Evolutionary conservation across 2,888 invertebrate species (phyloP), one percentile per base, ranked within the genome.

Genomic region (Hanleya hanleyi): DNA sequence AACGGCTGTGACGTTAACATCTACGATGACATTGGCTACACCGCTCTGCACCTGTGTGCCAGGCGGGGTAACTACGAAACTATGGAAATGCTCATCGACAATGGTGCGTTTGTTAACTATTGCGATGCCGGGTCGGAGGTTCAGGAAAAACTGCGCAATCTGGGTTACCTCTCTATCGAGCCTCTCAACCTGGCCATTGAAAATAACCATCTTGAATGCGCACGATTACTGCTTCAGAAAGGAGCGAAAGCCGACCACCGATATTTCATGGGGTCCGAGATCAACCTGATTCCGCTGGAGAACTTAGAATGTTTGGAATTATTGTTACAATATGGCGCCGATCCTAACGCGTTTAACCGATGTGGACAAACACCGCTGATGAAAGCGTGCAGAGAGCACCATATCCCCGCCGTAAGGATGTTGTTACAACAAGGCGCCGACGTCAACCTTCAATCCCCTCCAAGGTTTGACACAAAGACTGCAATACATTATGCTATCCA

Each of bases 241-340:
- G 97, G 97, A 0, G 97, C 97, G 0, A 95, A 96, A 90, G 96
- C 96, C 5, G 96, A 97, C 91, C 96, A 96, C 85, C 93, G 95
- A n/a, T 96, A 96, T 91, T 96, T 97, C 91, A 95, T 96, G 89
- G 96, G 96, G 5, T 93, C 96, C 0, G 97, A 97, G 91, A 96
- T 97, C 85, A 97, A 96, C 90, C 92, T 96, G 86, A 94, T 97
- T 2, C 95, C 95, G 0, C 92, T 93, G 7, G 90, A 94, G 77
- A 95, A 96, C 84, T 92, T 95, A 67, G 94, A 95, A 81, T 96
- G 95, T 86, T 89, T 97, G 89, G 94, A 96, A 87, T 92, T 97
- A 79, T 91, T 97, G 77, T 92, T 97, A 71, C 94, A 94, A 26
- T 95, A 95, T 87, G 97, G 97, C 1, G 97, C 97, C 0, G 94